Evolutionary conservation across 2,888 invertebrate genomes (phyloP).

Genomic region (Hydroisotoma schaefferi): DNA sequence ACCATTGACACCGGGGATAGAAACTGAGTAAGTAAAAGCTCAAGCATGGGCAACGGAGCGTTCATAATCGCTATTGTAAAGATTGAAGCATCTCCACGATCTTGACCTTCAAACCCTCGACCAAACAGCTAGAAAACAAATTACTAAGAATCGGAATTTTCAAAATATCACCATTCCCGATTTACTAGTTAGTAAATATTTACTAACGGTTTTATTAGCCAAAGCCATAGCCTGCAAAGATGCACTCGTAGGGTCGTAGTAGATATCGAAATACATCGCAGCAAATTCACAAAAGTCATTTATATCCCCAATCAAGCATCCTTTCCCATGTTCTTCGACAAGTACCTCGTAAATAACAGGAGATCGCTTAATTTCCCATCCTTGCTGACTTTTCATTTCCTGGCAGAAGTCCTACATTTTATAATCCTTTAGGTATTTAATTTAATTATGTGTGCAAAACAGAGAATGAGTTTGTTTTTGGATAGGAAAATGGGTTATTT

Average conservation of each 20-base stretch:
- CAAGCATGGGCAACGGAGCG: slow-evolving; percentile 32
- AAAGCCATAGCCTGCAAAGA: slow-evolving; percentile 29
- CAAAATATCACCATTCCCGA: not conserved
- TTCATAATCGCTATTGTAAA: slow-evolving; percentile 39
- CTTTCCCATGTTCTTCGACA: slow-evolving; percentile 37
- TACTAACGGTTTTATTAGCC: slow-evolving; percentile 32
- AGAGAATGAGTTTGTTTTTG: not conserved
- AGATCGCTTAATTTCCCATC: slow-evolving; percentile 39
- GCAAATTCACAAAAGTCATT: slow-evolving; percentile 47
- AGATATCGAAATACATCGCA: slow-evolving; percentile 36
- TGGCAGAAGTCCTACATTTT: slow-evolving; percentile 14
- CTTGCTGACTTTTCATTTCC: slow-evolving; percentile 32
- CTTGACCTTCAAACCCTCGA: slow-evolving; percentile 21
- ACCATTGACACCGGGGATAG: slow-evolving; percentile 39
- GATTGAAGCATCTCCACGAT: slow-evolving; percentile 27
- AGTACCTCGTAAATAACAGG: slow-evolving; percentile 45
- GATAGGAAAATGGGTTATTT: not conserved
- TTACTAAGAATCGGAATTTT: not conserved
- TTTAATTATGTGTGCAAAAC: not conserved
- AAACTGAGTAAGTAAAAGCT: slow-evolving; percentile 37
- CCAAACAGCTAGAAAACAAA: slow-evolving; percentile 13
- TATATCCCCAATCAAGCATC: slow-evolving; percentile 42
- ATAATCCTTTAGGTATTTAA: not conserved
- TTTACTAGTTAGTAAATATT: too few species aligned
- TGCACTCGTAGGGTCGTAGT: slow-evolving; percentile 20